Conservation (phyloP, 2,888 invertebrate genomes). For the Chloromyia formosa region DNA sequence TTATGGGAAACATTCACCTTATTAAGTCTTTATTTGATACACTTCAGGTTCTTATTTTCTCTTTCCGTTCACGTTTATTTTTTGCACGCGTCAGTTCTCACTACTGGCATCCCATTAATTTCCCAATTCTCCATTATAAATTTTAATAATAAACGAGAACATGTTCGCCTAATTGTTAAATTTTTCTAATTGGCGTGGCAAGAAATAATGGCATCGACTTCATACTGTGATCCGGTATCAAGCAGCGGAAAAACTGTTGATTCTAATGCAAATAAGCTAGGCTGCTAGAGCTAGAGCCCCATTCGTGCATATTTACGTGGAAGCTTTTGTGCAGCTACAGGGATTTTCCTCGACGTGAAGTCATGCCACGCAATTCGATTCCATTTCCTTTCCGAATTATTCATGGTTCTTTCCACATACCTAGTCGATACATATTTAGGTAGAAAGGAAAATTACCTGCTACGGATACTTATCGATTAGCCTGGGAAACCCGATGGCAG, state of each 20-base stretch:
- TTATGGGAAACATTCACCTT: conserved; percentile 22
- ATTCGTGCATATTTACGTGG: background rate
- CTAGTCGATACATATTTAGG: conserved; percentile 4
- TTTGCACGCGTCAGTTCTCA: background rate
- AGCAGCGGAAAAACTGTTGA: background rate
- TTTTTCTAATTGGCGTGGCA: conserved; percentile 3
- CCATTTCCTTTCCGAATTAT: conserved; percentile 3
- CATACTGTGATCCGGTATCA: background rate
- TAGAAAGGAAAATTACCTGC: no score
- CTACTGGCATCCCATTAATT: conserved; percentile 9
- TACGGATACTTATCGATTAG: no score
- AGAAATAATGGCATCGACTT: background rate
- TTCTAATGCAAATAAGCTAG: background rate
- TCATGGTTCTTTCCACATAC: conserved; percentile 3
- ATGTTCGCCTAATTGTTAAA: background rate
- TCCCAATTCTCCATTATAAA: conserved; percentile 7
- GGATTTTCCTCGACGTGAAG: conserved; percentile 18
- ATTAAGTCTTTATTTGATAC: conserved; percentile 27
- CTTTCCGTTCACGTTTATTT: background rate
- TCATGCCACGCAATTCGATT: conserved; percentile 5
- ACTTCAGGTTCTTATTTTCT: background rate
- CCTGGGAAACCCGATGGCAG: no score
- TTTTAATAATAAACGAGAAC: conserved; percentile 27
- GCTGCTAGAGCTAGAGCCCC: background rate
- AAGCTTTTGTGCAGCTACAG: background rate